Conservation (phyloP, 2,888 invertebrate species). For the Loripinus fragilis region DNA sequence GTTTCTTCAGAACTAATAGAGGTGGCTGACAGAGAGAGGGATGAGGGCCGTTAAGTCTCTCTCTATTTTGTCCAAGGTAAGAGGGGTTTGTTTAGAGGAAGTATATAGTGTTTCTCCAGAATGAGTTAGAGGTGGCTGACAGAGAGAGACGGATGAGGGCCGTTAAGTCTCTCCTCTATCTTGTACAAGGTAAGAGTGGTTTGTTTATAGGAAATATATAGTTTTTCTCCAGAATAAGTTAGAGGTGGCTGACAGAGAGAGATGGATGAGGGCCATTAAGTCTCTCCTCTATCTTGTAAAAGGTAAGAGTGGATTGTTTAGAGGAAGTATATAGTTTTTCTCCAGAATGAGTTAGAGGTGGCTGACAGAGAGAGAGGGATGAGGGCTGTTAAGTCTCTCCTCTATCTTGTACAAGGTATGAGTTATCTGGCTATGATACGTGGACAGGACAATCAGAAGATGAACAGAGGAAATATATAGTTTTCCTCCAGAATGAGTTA, state of each 20-base stretch:
- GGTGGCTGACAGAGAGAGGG: slow-evolving; percentile 90
- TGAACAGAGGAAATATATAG: slow-evolving; percentile 87
- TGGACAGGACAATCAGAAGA: slow-evolving; percentile 86
- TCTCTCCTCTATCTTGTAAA: slow-evolving; percentile 98
- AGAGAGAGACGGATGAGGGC: slow-evolving; percentile 93
- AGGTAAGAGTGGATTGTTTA: no score
- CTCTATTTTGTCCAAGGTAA: slow-evolving; percentile 94
- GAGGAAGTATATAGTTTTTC: slow-evolving; percentile 89
- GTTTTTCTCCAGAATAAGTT: slow-evolving; percentile 95
- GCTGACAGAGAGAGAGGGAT: slow-evolving; percentile 92
- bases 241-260: slow-evolving; percentile 92
- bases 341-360: slow-evolving; percentile 96
- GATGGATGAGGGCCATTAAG: slow-evolving; percentile 94
- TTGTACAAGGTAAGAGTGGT: slow-evolving; percentile 89
- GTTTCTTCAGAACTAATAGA: slow-evolving; percentile 97
- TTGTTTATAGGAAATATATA: slow-evolving; percentile 87
- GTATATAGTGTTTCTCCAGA: slow-evolving; percentile 91
- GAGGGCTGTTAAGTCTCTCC: slow-evolving; percentile 94
- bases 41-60: slow-evolving; percentile 96
- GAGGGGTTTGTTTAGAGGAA: no score
- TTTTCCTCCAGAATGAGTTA: slow-evolving; percentile 94
- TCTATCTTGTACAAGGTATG: slow-evolving; percentile 94
- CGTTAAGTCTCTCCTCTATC: slow-evolving; percentile 95
- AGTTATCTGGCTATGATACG: slow-evolving; percentile 59
- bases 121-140: slow-evolving; percentile 95